Percentiles rank a stretch among this genome's conserved stretches.
phyloP scores from a whole-genome alignment of 2,113 vertebrate genomes.

The Orycteropus afer region DNA sequence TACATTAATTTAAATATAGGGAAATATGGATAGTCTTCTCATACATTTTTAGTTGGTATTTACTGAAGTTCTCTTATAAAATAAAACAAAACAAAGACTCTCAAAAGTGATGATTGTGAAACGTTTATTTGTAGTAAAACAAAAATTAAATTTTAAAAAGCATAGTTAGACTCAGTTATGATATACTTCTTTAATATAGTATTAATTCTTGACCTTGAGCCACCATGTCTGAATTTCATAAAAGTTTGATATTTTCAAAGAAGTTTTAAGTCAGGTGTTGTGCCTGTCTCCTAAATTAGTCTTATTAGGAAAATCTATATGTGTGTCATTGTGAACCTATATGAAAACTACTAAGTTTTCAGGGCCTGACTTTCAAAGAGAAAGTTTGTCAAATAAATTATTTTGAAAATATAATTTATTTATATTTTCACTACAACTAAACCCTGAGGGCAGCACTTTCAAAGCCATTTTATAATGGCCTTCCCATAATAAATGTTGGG shows the following conservation, averaged over 20 bases:
- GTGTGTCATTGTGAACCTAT: background rate
- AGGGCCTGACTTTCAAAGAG: background rate
- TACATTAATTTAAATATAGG: background rate
- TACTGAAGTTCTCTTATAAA: background rate
- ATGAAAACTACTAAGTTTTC: background rate
- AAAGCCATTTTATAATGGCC: background rate
- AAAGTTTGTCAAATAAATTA: background rate
- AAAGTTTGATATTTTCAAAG: background rate
- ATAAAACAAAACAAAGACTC: background rate
- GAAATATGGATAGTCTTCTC: background rate
- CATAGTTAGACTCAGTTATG: background rate
- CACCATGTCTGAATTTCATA: background rate
- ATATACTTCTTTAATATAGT: background rate
- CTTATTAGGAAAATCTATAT: background rate
- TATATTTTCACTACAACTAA: background rate
- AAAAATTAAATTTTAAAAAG: slow-evolving; percentile 12
- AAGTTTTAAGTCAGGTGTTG: background rate
- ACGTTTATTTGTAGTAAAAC: background rate
- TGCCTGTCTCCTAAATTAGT: background rate
- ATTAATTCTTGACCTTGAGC: background rate
- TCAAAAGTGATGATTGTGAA: background rate
- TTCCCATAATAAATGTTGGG: background rate
- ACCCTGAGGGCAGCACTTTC: background rate
- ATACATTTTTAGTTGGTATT: background rate
- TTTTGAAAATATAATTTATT: background rate